Base-by-base conservation (phyloP, 2,113 vertebrate species). In the Periophthalmus modestus region DNA sequence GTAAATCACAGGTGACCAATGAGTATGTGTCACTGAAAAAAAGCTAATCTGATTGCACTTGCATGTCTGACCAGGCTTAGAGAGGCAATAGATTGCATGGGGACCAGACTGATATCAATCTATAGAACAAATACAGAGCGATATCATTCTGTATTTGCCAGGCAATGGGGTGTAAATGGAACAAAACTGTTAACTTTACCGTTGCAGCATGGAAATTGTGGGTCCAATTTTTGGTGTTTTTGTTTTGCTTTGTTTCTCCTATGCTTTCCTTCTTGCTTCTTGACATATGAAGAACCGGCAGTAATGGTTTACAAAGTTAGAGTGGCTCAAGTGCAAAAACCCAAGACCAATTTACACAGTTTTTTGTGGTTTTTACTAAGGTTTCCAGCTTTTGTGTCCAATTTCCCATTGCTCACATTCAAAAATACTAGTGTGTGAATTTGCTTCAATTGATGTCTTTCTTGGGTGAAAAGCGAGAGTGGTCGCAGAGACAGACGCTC, bases 391-490 rank as follows among this genome's bases (percentile, higher is more conserved):
- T 19, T 16, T 63, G 23, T 62, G 59, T 62, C 59, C 59, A 34
- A 62, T 28, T 62, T 33, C 28, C 59, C 10, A 39, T 47, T 58
- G 39, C 63, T 76, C 63, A 36, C 1, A 5, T 77, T 79, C 61
- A 2, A 15, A 67, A 69, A 69, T 13, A 36, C n/a, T 34, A n/a
- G 62, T 65, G 62, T 65, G 62, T 0, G 19, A 43, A 47, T 16
- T 7, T 13, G 36, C 55, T 70, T 57, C 33, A 48, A 2, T 3
- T 66, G 68, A 80, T 74, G 80, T 85, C 74, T 71, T 66, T 85
- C 77, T 71, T 62, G 77, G 68, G 28, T 69, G 52, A 68, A 62
- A 33, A 71, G 75, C 66, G 39, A 14, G 19, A 73, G 33, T 69
- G 70, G 65, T 70, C 80, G 78, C 74, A 63, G 71, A 80, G 34